Conservation (phyloP, 2,113 vertebrate genomes). For the Seriola dumerili region DNA sequence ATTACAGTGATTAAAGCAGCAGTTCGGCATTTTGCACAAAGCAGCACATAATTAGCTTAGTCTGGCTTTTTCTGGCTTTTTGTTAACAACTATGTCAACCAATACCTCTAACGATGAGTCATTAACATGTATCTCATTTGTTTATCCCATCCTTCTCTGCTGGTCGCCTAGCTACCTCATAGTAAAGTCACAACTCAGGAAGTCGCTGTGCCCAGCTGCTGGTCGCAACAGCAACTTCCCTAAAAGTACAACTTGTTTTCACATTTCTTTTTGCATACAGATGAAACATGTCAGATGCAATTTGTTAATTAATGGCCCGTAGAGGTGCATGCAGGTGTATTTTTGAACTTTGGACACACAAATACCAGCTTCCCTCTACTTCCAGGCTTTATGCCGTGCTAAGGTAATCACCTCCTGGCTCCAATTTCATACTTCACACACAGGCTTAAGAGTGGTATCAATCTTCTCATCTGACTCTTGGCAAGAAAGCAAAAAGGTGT, state of each 20-base stretch:
- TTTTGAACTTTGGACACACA: no score
- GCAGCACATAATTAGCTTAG: no score
- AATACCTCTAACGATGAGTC: background rate
- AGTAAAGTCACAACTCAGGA: background rate
- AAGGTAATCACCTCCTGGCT: background rate
- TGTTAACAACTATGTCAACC: background rate
- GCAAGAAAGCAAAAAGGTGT: background rate
- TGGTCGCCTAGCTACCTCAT: background rate
- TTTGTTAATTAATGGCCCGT: no score
- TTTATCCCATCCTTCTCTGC: background rate
- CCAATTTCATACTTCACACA: background rate
- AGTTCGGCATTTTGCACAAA: background rate
- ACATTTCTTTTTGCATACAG: no score
- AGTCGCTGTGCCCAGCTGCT: background rate
- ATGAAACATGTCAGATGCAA: no score
- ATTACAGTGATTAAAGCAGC: background rate
- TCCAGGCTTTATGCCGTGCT: background rate
- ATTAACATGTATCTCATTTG: background rate
- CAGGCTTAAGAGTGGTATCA: background rate
- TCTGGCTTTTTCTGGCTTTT: background rate
- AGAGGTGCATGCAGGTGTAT: no score
- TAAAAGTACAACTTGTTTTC: background rate
- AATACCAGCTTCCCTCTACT: background rate
- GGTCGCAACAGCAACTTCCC: background rate
- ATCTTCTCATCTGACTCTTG: background rate